Evolutionary conservation across 2,113 vertebrate species (phyloP), one percentile per base, ranked within the genome.

Genomic region (Atlantisia rogersi): DNA sequence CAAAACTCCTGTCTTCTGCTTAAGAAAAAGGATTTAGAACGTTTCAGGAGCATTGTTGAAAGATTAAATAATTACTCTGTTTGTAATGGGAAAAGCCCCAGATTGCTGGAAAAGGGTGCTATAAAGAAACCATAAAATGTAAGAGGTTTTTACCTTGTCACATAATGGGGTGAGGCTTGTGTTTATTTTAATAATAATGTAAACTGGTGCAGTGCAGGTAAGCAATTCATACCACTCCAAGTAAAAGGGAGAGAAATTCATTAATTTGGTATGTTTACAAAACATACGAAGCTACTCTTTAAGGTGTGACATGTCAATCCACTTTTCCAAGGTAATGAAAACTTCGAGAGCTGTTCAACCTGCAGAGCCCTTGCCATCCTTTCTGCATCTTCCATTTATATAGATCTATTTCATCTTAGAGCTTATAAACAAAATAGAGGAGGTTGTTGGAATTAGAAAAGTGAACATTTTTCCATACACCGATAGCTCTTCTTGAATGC

Each of bases 31-130:
- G 29, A 75, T 94, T 86, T 84, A 48, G 50, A 39, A 22, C 31
- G 89, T 94, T 91, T 95, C 62, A 71, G 52, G 56, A 74, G 28
- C 28, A 60, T 62, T 79, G 83, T 67, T 95, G 91, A 94, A 97
- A 92, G 75, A 92, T 78, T 48, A 74, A 91, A 64, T 95, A 89
- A 86, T 96, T 88, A 56, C 35, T 44, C 35, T n/a, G 32, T 55
- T 91, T 17, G 16, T 78, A 19, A 89, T 42, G 37, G 39, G 53
- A 71, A 73, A 75, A 88, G 19, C 42, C 35, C 26, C 12, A 25
- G 1, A 86, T 91, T 92, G 28, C 46, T 93, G 86, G 74, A 26
- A 73, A 15, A 77, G 55, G 37, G 15, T 90, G 48, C 28, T 90
- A 29, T 87, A 77, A 95, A 88, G 20, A 48, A 48, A 21, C 18